Percentiles rank a stretch among this genome's conserved stretches.
Conservation (phyloP, 2,797 vertebrate species). For the Clarias laeviceps region DNA sequence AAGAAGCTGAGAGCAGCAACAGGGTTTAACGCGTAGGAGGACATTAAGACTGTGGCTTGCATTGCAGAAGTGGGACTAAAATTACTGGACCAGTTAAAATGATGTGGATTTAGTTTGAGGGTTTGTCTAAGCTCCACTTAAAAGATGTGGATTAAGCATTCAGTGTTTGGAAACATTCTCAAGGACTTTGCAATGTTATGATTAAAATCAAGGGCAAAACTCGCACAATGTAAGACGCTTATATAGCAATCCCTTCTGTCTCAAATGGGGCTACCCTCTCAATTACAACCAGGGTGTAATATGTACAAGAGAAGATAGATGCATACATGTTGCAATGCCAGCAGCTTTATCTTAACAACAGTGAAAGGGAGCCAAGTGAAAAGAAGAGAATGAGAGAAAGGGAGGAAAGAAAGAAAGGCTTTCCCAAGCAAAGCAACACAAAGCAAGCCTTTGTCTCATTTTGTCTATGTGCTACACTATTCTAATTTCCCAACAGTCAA, state of each 20-base stretch:
- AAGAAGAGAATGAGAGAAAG: conserved; percentile 35
- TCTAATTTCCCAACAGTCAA: conserved; percentile 44
- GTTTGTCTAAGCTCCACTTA: conserved; percentile 40
- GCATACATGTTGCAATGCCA: conserved; percentile 56
- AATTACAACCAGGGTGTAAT: conserved; percentile 50
- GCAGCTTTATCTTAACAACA: conserved; percentile 52
- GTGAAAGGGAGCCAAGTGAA: conserved; percentile 41
- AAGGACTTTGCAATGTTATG: conserved; percentile 39
- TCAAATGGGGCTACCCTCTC: conserved; percentile 49
- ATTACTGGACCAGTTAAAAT: conserved; percentile 43
- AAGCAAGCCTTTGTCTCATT: conserved; percentile 50
- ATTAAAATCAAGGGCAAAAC: conserved; percentile 42
- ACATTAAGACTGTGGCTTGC: conserved; percentile 41
- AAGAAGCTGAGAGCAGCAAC: conserved; percentile 34
- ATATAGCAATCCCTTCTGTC: conserved; percentile 24
- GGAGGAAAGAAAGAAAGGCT: conserved; percentile 33
- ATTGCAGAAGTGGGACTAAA: conserved; percentile 40
- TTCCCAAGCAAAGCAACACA: conserved; percentile 49
- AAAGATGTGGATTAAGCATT: conserved; percentile 34
- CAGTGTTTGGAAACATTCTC: conserved; percentile 40
- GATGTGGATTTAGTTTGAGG: conserved; percentile 43
- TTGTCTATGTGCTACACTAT: conserved; percentile 42
- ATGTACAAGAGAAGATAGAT: conserved; percentile 58
- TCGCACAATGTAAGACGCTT: conserved; percentile 30
- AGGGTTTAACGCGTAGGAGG: conserved; percentile 36